Base-by-base conservation (phyloP, 2,113 vertebrate genomes). In the Taxidea taxus region DNA sequence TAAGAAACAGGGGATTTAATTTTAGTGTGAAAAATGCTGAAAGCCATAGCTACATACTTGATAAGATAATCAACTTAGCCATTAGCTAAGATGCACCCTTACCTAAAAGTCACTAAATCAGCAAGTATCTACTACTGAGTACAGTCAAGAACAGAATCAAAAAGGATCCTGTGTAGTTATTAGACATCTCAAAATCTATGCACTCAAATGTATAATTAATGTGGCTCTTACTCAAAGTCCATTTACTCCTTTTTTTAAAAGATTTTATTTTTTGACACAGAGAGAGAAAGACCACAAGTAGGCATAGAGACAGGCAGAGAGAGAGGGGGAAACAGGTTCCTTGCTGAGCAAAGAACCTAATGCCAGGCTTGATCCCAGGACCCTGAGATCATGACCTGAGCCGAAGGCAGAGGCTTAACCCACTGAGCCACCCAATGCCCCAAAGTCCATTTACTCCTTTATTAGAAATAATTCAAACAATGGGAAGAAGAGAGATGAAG, bases 21-120 rank as follows among this genome's bases (percentile, higher is more conserved):
- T 96, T 96, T 72, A 34, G 34, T 58, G 44, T 77, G 77, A 95
- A 75, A 88, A 85, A 84, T 58, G 44, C 58, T 29, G 74, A 94
- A 34, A 70, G 13, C 20, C 84, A 70, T 49, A 89, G 21, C 62
- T 85, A 80, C 47, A 60, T 75, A 92, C 3, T 27, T 66, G 54
- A 75, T 37, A 92, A 37, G n/a, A 87, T 91, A 70, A 91, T 37
- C 20, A 80, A 84, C 37, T 88, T 84, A 96, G 39, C 42, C 31
- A 85, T 64, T 78, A 87, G 25, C 44, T 91, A 78, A 87, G n/a
- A 54, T 81, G 29, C 34, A 80, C 4, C n/a, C 3, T 42, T 54
- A 94, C 20, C 60, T 84, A 64, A 9, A 78, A 87, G 27, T 82
- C 27, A 82, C 58, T 44, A 75, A 54, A 31, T 78, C 49, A 58